A percentile compares a stretch with the other conserved stretches of the same genome.
Evolutionary conservation across 2,797 vertebrate species (phyloP).

Genomic region (Mus minutoides): DNA sequence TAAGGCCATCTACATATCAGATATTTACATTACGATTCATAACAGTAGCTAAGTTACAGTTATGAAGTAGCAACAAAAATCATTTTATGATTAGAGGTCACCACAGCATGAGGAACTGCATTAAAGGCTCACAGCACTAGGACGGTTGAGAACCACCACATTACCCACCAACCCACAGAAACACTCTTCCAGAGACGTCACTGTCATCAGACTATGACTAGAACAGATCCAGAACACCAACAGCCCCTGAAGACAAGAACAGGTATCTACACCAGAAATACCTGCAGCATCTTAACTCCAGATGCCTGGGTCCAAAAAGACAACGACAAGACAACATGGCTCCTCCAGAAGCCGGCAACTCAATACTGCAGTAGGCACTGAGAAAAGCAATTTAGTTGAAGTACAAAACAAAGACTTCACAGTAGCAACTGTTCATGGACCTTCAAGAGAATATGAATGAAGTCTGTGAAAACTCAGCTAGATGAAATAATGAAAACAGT

Average conservation of each 20-base stretch:
- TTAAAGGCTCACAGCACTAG: background rate
- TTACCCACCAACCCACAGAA: background rate
- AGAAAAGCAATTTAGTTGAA: background rate
- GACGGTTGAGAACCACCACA: background rate
- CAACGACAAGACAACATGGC: too few relatives aligned
- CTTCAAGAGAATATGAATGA: background rate
- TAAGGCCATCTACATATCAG: background rate
- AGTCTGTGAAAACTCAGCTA: too few relatives aligned
- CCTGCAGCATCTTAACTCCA: background rate
- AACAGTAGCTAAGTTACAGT: background rate
- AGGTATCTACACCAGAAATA: background rate
- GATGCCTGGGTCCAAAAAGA: background rate
- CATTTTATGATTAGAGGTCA: background rate
- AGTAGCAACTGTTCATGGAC: background rate
- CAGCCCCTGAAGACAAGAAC: background rate
- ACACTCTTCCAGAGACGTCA: background rate
- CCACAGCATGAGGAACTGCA: background rate
- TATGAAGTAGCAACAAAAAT: background rate
- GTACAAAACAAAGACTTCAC: background rate
- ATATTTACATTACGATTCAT: background rate
- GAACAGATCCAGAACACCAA: background rate
- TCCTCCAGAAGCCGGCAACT: background rate
- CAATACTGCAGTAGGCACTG: background rate
- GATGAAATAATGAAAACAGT: background rate
- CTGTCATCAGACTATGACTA: background rate